phyloP scores from a whole-genome alignment of 2,888 invertebrate genomes.

The Aquatica leii region DNA sequence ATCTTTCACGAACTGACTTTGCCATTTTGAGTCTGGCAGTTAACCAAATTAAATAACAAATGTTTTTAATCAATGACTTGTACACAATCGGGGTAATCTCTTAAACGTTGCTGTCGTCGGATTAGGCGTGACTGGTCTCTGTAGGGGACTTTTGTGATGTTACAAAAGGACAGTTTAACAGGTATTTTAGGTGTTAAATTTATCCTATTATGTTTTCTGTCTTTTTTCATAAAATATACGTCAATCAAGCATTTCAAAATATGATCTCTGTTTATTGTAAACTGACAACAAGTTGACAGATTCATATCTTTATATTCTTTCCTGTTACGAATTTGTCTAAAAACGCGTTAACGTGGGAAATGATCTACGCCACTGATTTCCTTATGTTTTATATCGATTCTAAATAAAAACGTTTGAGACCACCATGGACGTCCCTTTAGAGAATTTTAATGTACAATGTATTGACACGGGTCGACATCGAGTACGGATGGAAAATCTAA shows the following conservation, averaged over 20 bases:
- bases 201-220: conserved; percentile 43
- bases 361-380: conserved; percentile 30
- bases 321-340: not conserved
- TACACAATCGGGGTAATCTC: conserved; percentile 55
- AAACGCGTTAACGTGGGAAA: not conserved
- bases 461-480: conserved; percentile 44
- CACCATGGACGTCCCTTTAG: conserved; percentile 36
- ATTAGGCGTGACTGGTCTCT: conserved; percentile 53
- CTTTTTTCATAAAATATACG: conserved; percentile 41
- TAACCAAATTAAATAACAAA: conserved; percentile 57
- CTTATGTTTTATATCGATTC: conserved; percentile 23
- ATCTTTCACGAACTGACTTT: conserved; percentile 47
- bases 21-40: conserved; percentile 43
- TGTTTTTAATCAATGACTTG: conserved; percentile 58
- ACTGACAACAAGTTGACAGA: conserved; percentile 52
- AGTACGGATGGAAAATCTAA: conserved; percentile 34
- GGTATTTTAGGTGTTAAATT: conserved; percentile 54
- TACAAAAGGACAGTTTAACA: conserved; percentile 55
- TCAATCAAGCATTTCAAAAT: conserved; percentile 43
- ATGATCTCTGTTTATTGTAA: conserved; percentile 49
- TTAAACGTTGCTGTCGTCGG: conserved; percentile 52
- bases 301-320: conserved; percentile 36
- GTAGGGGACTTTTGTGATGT: conserved; percentile 49
- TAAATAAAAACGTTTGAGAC: conserved; percentile 28
- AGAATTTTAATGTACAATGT: conserved; percentile 29